Base-by-base conservation (phyloP, 2,113 vertebrate genomes). In the Semnornis frantzii region DNA sequence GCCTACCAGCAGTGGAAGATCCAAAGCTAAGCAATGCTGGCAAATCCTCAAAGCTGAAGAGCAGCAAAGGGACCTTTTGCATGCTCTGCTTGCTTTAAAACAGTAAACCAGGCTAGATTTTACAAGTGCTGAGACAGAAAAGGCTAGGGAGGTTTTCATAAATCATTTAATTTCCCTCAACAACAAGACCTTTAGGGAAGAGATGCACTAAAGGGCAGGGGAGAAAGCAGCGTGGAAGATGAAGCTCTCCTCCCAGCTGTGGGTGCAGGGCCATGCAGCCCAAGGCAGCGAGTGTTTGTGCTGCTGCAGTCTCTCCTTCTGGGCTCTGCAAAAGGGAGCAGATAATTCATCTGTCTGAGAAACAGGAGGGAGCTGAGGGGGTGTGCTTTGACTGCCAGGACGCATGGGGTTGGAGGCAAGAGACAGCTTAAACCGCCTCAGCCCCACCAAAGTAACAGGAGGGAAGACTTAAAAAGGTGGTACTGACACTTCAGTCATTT, bases 251-350 rank as follows among this genome's bases (percentile, higher is more conserved):
- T 31, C 39, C 9, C 28, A 24, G 44, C 44, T 23, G 12, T 0
- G 0, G 33, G 25, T 27, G 16, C 59, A 39, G 42, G 2, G 30
- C 15, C 2, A 1, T 16, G 23, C 20, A 69, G 52, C 3, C 15
- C 20, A 60, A 57, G 85, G 55, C 50, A 69, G 42, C 46, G 4
- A 4, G 16, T 37, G 20, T 2, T 28, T 39, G 37, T 20, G 16
- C 31, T 70, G 42, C 65, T 70, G 70, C 85, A 70, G 60, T 28
- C 21, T 19, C 57, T 81, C 59, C 48, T 42, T 69, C 54, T 37
- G 52, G 33, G 28, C 57, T 65, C 23, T 71, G 58, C 63, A 76
- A 60, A 42, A 80, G 16, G 4, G 4, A 91, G 81, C 81, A 69
- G 76, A 72, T 31, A 30, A 69, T 5, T 8, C 11, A 68, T 20